A percentile compares a stretch with the other conserved stretches of the same genome.
Evolutionary conservation across 2,797 vertebrate species (phyloP).

Genomic region (Mus minutoides): DNA sequence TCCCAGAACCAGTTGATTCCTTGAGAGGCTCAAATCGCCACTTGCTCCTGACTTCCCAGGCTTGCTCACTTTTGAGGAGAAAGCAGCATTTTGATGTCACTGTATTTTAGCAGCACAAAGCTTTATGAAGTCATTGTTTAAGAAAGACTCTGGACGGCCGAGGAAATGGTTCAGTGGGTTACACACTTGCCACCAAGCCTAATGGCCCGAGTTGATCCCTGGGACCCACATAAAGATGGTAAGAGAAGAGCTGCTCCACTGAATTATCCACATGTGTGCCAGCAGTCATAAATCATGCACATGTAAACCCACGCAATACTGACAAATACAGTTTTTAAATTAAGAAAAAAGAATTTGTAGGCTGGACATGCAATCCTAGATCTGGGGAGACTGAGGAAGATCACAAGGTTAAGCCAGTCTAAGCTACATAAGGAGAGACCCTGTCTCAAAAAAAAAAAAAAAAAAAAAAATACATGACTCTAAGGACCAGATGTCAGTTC

Average conservation of each 20-base stretch:
- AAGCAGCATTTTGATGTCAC: neutral
- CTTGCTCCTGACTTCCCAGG: conserved; percentile 28
- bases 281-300: neutral
- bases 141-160: neutral
- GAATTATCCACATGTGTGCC: neutral
- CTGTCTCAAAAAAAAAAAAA: neutral
- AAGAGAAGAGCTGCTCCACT: no score
- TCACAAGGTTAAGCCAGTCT: neutral
- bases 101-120: conserved; percentile 24
- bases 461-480: neutral
- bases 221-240: neutral
- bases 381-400: neutral
- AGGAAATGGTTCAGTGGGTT: neutral
- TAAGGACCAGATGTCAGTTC: neutral
- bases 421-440: neutral
- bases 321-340: neutral
- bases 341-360: neutral
- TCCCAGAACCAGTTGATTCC: neutral
- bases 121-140: neutral
- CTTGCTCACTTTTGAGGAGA: neutral
- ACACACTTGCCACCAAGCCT: neutral
- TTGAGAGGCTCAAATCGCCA: neutral
- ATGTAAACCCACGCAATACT: neutral
- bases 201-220: neutral
- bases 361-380: neutral